Percentiles rank a stretch among this genome's conserved stretches.
These are phyloP conservation scores for Ernsta delagoae DNA, from an alignment of 2,888 invertebrate species.

Conservation along the genomic window DNA sequence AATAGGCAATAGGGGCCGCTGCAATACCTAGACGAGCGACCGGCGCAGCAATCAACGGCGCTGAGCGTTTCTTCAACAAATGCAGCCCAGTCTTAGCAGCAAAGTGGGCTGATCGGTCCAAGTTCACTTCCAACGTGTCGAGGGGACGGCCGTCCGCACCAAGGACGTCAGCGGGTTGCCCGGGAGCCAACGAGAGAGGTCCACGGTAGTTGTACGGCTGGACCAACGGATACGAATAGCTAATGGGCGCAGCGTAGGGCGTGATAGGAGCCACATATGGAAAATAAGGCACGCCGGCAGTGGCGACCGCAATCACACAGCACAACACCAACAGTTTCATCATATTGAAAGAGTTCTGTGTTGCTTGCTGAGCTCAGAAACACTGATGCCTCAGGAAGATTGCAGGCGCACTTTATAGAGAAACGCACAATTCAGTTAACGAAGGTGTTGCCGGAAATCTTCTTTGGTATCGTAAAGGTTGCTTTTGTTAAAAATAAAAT, in stretches of 20 bases:
- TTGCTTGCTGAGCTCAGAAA: constrained; percentile 59
- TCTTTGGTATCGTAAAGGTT: constrained; percentile 60
- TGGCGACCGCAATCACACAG: constrained; percentile 84
- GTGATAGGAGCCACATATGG: constrained; percentile 45
- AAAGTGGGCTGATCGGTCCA: constrained; percentile 74
- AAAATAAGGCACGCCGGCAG: constrained; percentile 55
- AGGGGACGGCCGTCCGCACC: constrained; percentile 74
- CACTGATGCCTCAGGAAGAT: constrained; percentile 62
- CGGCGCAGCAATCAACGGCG: constrained; percentile 38
- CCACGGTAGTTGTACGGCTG: constrained; percentile 58
- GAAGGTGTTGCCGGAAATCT: constrained; percentile 60
- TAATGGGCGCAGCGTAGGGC: constrained; percentile 42
- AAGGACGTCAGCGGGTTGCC: constrained; percentile 74
- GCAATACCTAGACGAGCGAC: constrained; percentile 36
- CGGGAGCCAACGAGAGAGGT: constrained; percentile 72
- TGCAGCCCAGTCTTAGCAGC: constrained; percentile 71
- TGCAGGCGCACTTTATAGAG: constrained; percentile 65
- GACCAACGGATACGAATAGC: constrained; percentile 46
- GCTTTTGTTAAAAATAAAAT: constrained; percentile 52
- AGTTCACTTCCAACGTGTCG: constrained; percentile 75
- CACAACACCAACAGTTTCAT: constrained; percentile 86
- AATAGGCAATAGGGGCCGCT: constrained; percentile 34
- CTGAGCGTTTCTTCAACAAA: constrained; percentile 60
- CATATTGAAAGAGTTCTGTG: constrained; percentile 79
- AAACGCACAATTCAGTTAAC: constrained; percentile 46